These are phyloP conservation scores for Campoplex nolae DNA, from an alignment of 2,888 invertebrate species.

Conservation along the genomic window DNA sequence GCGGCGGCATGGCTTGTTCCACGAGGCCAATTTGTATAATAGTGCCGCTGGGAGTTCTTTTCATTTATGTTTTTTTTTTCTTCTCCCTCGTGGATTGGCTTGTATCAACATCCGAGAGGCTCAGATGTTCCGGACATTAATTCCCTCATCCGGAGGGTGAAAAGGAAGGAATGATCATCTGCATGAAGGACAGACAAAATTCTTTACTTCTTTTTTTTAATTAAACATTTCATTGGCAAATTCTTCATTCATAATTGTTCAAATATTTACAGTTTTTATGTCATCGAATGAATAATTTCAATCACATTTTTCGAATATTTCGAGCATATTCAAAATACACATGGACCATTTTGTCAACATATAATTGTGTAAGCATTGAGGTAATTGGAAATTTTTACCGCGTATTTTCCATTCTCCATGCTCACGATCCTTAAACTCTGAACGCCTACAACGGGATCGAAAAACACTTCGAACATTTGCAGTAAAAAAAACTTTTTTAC, in stretches of 20 bases:
- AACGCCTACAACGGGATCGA: too few species aligned
- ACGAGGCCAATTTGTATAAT: slow-evolving; percentile 60
- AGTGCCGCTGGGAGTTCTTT: slow-evolving; percentile 44
- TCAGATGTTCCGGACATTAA: slow-evolving; percentile 49
- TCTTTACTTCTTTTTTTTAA: slow-evolving; percentile 1
- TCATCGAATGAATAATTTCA: neutral
- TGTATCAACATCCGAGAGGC: slow-evolving; percentile 41
- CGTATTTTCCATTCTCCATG: too few species aligned
- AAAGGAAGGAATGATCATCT: slow-evolving; percentile 22
- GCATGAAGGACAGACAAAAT: slow-evolving; percentile 12
- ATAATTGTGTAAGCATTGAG: neutral
- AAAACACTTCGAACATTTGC: too few species aligned
- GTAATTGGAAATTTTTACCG: neutral
- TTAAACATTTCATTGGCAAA: slow-evolving; percentile 7
- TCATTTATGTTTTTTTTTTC: slow-evolving; percentile 51
- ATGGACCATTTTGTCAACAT: neutral
- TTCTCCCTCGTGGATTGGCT: slow-evolving; percentile 17
- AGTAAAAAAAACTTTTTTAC: too few species aligned
- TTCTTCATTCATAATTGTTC: neutral
- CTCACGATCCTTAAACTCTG: too few species aligned
- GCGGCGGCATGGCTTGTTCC: slow-evolving; percentile 43
- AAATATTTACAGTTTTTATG: neutral
- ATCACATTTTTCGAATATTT: neutral
- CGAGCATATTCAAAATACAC: neutral
- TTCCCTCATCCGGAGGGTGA: slow-evolving; percentile 31